Percentiles rank a stretch among this genome's conserved stretches.
Conservation (phyloP, 1,140 invertebrate genomes). For the Neodiprion fabricii region DNA sequence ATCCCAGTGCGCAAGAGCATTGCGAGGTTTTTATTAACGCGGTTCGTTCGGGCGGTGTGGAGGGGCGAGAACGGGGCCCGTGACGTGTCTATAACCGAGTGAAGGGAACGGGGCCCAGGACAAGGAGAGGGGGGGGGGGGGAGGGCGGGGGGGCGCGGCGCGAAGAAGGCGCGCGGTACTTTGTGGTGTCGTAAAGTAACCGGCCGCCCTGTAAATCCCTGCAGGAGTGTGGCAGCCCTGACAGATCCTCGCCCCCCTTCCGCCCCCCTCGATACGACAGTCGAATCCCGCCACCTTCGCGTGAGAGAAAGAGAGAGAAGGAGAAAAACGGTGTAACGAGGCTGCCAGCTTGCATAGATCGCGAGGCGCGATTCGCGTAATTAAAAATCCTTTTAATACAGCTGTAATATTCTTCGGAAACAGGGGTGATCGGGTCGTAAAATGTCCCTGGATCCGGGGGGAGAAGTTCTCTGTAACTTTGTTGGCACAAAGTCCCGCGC, state of each 20-base stretch:
- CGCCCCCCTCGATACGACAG: constrained; percentile 12
- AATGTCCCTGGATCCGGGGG: not conserved
- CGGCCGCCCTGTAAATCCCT: constrained; percentile 57
- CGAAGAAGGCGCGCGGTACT: constrained; percentile 48
- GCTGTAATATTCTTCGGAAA: not conserved
- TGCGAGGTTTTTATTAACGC: constrained; percentile 53
- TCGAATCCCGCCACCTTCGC: constrained; percentile 5
- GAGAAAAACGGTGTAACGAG: too few relatives aligned
- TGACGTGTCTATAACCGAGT: constrained; percentile 55
- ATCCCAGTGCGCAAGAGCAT: constrained; percentile 29
- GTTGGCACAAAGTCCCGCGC: constrained; percentile 4
- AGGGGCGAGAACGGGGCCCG: constrained; percentile 3
- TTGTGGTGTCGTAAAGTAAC: constrained; percentile 58
- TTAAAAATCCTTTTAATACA: not conserved
- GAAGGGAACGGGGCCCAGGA: too few relatives aligned
- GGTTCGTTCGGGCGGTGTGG: constrained; percentile 35
- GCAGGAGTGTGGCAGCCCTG: constrained; percentile 51
- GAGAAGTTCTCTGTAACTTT: constrained; percentile 1
- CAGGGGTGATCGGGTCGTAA: not conserved
- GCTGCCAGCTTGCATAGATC: not conserved
- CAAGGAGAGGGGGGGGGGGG: not conserved
- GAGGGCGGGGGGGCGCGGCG: constrained; percentile 19
- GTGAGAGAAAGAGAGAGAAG: too few relatives aligned
- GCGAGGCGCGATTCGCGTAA: not conserved
- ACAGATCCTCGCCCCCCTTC: constrained; percentile 46